Conservation (phyloP, 1,140 invertebrate genomes). For the Meloidogyne hapla region DNA sequence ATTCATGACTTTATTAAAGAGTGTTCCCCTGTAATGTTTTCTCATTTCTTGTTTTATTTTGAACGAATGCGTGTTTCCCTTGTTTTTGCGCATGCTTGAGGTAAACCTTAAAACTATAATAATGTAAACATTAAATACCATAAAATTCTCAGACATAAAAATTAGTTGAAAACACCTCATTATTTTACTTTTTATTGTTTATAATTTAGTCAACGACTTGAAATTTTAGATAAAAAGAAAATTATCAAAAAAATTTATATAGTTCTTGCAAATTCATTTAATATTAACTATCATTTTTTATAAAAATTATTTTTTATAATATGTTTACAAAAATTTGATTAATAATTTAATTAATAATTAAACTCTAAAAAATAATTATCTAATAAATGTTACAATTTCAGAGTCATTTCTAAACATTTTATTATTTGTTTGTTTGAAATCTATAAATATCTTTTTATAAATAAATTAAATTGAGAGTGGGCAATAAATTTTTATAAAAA, state of each 20-base stretch:
- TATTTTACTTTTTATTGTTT: too few species aligned
- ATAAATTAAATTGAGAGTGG: not conserved
- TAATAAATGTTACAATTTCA: not conserved
- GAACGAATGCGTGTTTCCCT: not conserved
- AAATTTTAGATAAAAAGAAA: not conserved
- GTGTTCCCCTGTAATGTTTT: not conserved
- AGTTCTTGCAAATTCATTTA: not conserved
- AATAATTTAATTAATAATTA: not conserved
- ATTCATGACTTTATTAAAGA: not conserved
- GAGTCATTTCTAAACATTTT: not conserved
- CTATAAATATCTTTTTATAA: not conserved
- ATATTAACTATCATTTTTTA: not conserved
- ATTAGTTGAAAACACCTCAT: not conserved
- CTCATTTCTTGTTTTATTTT: not conserved
- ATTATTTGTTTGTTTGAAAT: not conserved
- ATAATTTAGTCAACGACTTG: not conserved
- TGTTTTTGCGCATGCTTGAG: not conserved
- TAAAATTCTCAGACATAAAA: not conserved
- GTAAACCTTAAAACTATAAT: not conserved
- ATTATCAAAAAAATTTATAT: not conserved
- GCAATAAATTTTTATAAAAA: not conserved
- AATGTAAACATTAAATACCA: not conserved
- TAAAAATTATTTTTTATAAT: too few species aligned
- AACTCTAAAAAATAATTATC: not conserved
- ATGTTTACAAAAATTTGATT: too few species aligned